Percentiles rank a stretch among this genome's conserved stretches.
Evolutionary conservation across 2,888 invertebrate species (phyloP).

Genomic region (Caradrina clavipalpis): DNA sequence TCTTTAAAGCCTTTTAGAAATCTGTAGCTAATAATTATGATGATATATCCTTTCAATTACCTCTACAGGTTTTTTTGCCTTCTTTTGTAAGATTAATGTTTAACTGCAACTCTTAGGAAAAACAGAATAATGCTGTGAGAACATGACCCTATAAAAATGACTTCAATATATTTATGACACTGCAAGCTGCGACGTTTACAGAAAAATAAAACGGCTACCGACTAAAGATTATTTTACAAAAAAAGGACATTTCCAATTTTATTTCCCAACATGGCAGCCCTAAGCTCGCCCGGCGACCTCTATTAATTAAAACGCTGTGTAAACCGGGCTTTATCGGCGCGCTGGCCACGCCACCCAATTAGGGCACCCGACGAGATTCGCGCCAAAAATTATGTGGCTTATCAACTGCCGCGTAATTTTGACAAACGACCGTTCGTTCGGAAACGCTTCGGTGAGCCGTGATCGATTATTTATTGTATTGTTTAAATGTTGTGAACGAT

Average conservation of each 20-base stretch:
- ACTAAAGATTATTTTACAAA: not conserved
- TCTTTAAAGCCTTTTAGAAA: too few species aligned
- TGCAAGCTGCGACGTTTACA: too few species aligned
- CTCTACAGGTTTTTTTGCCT: too few species aligned
- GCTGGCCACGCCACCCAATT: constrained; percentile 85
- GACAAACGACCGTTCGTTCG: constrained; percentile 84
- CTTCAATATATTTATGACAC: too few species aligned
- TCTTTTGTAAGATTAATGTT: too few species aligned
- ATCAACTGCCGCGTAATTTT: constrained; percentile 87
- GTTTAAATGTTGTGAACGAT: constrained; percentile 59
- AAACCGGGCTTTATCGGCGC: constrained; percentile 88
- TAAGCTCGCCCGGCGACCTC: constrained; percentile 81
- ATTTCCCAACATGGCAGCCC: constrained; percentile 66
- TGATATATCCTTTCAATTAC: too few species aligned
- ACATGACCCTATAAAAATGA: too few species aligned
- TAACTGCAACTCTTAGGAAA: too few species aligned
- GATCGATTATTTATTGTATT: constrained; percentile 80
- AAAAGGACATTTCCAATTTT: constrained; percentile 1
- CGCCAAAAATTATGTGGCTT: constrained; percentile 90
- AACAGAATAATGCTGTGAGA: too few species aligned
- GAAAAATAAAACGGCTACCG: too few species aligned
- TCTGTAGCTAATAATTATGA: too few species aligned
- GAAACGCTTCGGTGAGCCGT: constrained; percentile 77
- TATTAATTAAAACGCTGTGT: constrained; percentile 90
- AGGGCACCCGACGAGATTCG: constrained; percentile 79